These are phyloP conservation scores for Enteromius anoplus DNA, from an alignment of 2,797 vertebrate species.

Conservation along the genomic window DNA sequence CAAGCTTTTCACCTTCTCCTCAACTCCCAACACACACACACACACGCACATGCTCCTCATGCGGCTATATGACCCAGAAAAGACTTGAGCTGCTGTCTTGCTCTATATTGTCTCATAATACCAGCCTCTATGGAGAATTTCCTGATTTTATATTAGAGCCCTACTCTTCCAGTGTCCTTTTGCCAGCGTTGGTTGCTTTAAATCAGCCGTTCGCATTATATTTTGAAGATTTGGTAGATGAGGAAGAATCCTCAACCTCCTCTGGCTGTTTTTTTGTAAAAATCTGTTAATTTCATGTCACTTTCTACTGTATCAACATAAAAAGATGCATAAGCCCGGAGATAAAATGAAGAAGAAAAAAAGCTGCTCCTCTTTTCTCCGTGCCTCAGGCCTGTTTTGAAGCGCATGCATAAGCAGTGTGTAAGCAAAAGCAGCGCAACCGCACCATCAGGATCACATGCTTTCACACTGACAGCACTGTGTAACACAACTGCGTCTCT, in stretches of 20 bases:
- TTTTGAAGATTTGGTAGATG: not conserved
- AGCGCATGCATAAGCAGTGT: conserved; percentile 43
- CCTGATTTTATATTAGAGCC: not conserved
- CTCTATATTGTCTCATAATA: conserved; percentile 59
- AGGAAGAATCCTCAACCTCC: not conserved
- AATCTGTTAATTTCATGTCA: not conserved
- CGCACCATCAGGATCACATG: conserved; percentile 9
- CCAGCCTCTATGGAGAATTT: not conserved
- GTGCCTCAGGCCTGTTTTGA: conserved; percentile 35
- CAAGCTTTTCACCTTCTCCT: conserved; percentile 23
- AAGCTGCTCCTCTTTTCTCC: conserved; percentile 1
- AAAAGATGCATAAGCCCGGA: not conserved
- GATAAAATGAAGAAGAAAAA: not conserved
- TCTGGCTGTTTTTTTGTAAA: not conserved
- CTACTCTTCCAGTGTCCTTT: not conserved
- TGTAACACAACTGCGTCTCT: not conserved
- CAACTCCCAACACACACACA: conserved; percentile 26
- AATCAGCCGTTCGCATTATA: not conserved
- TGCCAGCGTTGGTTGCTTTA: not conserved
- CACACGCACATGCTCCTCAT: conserved; percentile 16
- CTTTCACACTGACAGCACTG: not conserved
- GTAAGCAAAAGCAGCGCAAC: not conserved
- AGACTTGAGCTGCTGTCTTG: conserved; percentile 78
- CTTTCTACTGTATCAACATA: conserved; percentile 14
- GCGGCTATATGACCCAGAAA: conserved; percentile 77